Percentiles rank a stretch among this genome's conserved stretches.
Conservation (phyloP, 2,888 invertebrate genomes). For the Pharmacophagus antenor region DNA sequence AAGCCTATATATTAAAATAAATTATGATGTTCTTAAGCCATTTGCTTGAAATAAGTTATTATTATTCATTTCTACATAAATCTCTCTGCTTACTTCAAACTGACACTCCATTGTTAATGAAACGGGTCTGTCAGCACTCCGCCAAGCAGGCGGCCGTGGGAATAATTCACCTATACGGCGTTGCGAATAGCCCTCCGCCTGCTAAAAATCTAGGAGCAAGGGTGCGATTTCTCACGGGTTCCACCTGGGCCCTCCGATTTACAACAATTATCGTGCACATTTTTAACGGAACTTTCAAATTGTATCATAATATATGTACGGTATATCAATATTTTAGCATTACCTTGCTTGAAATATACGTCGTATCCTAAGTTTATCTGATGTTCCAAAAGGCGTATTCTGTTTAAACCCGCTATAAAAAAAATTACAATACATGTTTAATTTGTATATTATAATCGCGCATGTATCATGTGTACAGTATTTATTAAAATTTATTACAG, state of each 20-base stretch:
- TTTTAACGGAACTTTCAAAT: not conserved
- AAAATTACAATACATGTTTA: too few relatives aligned
- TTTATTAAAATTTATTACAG: too few relatives aligned
- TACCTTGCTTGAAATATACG: too few relatives aligned
- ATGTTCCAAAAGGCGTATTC: too few relatives aligned
- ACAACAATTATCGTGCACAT: conserved; percentile 8
- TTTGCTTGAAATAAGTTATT: not conserved
- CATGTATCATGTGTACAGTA: too few relatives aligned
- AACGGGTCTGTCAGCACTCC: conserved; percentile 15
- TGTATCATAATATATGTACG: not conserved
- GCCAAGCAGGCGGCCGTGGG: conserved; percentile 35
- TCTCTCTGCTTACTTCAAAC: conserved; percentile 14
- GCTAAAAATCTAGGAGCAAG: conserved; percentile 41
- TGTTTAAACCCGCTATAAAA: too few relatives aligned
- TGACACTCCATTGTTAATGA: conserved; percentile 11
- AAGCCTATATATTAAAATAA: not conserved
- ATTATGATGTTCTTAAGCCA: not conserved
- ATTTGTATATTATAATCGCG: too few relatives aligned
- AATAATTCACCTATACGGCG: conserved; percentile 35
- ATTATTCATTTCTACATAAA: conserved; percentile 11
- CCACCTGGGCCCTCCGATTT: conserved; percentile 46
- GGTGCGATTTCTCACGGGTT: conserved; percentile 46
- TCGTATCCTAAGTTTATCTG: too few relatives aligned
- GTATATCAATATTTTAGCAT: too few relatives aligned
- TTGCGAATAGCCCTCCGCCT: conserved; percentile 46